Conservation (phyloP, 2,113 vertebrate genomes). For the Oplegnathus fasciatus region DNA sequence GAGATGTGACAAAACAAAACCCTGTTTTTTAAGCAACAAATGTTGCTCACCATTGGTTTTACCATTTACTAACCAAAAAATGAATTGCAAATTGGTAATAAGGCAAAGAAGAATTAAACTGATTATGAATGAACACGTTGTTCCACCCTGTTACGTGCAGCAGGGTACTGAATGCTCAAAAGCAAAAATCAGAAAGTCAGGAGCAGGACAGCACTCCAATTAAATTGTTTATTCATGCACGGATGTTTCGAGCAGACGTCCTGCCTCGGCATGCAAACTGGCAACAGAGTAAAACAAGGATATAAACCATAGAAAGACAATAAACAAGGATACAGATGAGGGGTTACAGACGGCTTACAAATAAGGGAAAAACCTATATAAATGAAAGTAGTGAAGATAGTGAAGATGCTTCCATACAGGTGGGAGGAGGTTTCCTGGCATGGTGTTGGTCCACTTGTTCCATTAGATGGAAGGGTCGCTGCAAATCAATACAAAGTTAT, state of each 20-base stretch:
- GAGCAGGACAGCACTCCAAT: constrained; percentile 4
- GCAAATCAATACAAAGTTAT: constrained; percentile 20
- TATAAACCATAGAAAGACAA: background rate
- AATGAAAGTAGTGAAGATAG: background rate
- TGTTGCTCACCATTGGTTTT: background rate
- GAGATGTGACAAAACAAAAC: background rate
- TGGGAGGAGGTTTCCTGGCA: constrained; percentile 18
- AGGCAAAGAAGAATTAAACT: background rate
- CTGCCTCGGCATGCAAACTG: background rate
- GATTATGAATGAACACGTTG: background rate
- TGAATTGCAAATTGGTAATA: constrained; percentile 3
- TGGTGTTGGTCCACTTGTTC: constrained; percentile 33
- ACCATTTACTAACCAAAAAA: background rate
- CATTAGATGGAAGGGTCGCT: constrained; percentile 31
- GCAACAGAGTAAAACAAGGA: background rate
- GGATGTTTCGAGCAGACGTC: background rate
- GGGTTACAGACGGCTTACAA: background rate
- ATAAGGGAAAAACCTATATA: background rate
- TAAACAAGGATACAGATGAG: background rate
- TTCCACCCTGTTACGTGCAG: background rate
- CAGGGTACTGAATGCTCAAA: background rate
- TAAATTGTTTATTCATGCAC: constrained; percentile 17
- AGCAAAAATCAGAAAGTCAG: background rate
- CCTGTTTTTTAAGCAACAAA: background rate
- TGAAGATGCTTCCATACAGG: constrained; percentile 12